Percentiles rank a stretch among this genome's conserved stretches.
phyloP scores from a whole-genome alignment of 2,888 invertebrate genomes.

The Polymixis lichenea region DNA sequence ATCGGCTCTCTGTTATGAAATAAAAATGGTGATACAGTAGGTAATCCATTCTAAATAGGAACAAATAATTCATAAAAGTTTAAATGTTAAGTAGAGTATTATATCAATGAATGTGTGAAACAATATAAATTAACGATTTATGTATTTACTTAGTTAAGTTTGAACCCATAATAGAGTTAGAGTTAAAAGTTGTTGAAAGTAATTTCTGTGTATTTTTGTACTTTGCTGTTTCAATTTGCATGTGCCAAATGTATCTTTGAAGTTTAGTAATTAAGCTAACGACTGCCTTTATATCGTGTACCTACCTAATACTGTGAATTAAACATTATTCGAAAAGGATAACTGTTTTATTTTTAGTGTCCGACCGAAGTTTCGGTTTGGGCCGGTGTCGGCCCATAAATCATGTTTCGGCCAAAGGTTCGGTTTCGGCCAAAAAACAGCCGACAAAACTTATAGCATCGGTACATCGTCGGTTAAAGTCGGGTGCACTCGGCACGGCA shows the following conservation, averaged over 20 bases:
- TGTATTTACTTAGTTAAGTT: constrained; percentile 57
- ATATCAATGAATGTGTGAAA: constrained; percentile 29
- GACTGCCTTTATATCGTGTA: constrained; percentile 68
- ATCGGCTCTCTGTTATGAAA: constrained; percentile 11
- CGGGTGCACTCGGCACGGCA: too few relatives aligned
- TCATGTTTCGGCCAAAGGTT: too few relatives aligned
- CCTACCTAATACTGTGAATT: constrained; percentile 60
- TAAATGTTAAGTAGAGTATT: constrained; percentile 25
- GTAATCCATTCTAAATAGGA: not conserved
- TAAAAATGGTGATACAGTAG: not conserved
- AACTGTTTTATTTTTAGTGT: constrained; percentile 3
- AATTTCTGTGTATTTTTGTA: constrained; percentile 70
- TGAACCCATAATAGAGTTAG: constrained; percentile 35
- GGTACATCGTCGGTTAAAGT: too few relatives aligned
- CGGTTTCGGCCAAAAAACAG: too few relatives aligned
- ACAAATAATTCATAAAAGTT: not conserved
- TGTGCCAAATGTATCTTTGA: constrained; percentile 70
- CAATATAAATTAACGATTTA: constrained; percentile 8
- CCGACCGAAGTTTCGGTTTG: too few relatives aligned
- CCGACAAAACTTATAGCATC: too few relatives aligned
- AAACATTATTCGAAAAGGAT: constrained; percentile 48
- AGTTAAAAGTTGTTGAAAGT: constrained; percentile 54
- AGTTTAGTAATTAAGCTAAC: constrained; percentile 47
- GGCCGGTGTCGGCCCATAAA: too few relatives aligned
- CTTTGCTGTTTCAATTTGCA: constrained; percentile 57